A percentile compares a stretch with the other conserved stretches of the same genome.
Evolutionary conservation across 2,797 vertebrate genomes (phyloP).

Genomic region (Lacerta bilineata): DNA sequence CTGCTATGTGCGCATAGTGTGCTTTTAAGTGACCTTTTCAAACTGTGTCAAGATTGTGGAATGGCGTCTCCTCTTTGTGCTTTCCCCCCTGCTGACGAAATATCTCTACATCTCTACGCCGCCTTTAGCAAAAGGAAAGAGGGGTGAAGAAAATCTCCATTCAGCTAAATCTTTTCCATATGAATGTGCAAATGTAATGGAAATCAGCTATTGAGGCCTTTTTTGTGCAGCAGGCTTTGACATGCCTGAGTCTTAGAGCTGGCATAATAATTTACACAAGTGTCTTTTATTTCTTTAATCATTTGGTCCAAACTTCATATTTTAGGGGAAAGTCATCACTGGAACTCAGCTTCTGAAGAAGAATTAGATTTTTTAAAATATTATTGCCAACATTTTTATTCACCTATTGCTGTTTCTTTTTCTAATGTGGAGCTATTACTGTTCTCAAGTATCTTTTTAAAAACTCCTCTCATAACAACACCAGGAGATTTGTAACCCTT

Average conservation of each 20-base stretch:
- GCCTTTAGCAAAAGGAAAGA: constrained; percentile 56
- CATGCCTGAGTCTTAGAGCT: constrained; percentile 56
- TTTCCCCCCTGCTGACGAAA: constrained; percentile 71
- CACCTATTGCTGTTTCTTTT: constrained; percentile 4
- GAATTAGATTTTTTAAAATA: constrained; percentile 11
- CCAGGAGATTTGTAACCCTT: neutral
- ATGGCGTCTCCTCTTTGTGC: constrained; percentile 36
- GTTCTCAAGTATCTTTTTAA: neutral
- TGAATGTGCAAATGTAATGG: constrained; percentile 65
- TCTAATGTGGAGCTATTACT: neutral
- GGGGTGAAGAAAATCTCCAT: constrained; percentile 52
- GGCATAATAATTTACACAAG: constrained; percentile 53
- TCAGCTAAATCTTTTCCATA: constrained; percentile 75
- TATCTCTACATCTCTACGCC: constrained; percentile 58
- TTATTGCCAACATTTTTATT: constrained; percentile 47
- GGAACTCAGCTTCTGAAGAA: constrained; percentile 41
- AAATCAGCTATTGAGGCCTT: constrained; percentile 62
- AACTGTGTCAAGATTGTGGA: constrained; percentile 27
- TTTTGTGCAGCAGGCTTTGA: constrained; percentile 32
- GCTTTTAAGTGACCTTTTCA: neutral
- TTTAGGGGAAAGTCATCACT: constrained; percentile 7
- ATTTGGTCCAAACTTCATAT: constrained; percentile 65
- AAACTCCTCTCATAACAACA: neutral
- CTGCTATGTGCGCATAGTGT: no score
- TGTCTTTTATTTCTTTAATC: constrained; percentile 38